Evolutionary conservation across 2,113 vertebrate genomes (phyloP).

Genomic region (Elanoides forficatus): DNA sequence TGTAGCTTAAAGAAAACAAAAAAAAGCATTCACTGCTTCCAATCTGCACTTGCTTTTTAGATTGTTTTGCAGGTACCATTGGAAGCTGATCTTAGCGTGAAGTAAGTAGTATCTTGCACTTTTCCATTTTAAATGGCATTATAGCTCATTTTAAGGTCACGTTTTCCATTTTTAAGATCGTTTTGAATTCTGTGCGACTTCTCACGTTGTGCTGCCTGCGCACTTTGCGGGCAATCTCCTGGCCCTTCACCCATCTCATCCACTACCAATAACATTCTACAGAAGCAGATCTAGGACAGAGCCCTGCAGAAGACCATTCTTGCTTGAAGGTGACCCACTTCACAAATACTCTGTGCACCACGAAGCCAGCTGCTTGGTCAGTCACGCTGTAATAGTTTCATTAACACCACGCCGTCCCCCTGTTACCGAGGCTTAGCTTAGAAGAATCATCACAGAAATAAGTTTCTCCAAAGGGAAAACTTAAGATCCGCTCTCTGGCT

Average conservation of each 20-base stretch:
- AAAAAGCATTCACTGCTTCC: not conserved
- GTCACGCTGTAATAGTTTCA: not conserved
- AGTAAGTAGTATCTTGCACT: not conserved
- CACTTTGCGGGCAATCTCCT: too few relatives aligned
- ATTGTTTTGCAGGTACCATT: not conserved
- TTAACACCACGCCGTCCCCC: fast-evolving
- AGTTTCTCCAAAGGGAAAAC: not conserved
- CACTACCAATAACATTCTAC: fast-evolving
- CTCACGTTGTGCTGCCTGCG: not conserved
- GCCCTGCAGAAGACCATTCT: not conserved
- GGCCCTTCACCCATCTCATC: too few relatives aligned
- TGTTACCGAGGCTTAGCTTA: not conserved
- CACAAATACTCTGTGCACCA: too few relatives aligned
- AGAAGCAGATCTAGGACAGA: not conserved
- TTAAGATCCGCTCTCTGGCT: too few relatives aligned
- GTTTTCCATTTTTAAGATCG: not conserved
- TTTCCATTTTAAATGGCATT: not conserved
- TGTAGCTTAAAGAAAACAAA: not conserved
- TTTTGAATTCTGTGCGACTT: not conserved
- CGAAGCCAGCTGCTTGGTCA: not conserved
- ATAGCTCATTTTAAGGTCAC: not conserved
- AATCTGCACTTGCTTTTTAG: not conserved
- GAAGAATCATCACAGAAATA: not conserved
- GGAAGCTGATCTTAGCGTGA: not conserved
- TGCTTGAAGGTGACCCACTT: not conserved